A percentile compares a stretch with the other conserved stretches of the same genome.
Conservation (phyloP, 2,888 invertebrate species). For the Sarcophaga variegata region DNA sequence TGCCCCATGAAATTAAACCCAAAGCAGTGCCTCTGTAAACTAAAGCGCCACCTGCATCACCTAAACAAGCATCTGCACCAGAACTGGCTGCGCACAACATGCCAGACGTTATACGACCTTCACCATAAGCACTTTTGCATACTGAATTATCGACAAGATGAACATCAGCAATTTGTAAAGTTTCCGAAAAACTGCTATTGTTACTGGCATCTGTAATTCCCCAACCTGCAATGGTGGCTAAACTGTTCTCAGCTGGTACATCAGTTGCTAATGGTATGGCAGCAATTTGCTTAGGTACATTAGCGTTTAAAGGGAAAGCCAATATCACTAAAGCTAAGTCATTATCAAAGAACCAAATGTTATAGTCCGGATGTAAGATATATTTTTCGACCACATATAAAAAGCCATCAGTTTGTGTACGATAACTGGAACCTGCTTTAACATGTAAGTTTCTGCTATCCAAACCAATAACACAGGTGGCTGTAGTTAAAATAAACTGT, state of each 20-base stretch:
- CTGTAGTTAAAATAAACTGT: constrained; percentile 74
- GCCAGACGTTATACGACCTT: constrained; percentile 71
- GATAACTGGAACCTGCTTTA: constrained; percentile 73
- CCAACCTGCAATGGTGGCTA: constrained; percentile 77
- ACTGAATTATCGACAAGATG: constrained; percentile 72
- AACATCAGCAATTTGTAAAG: constrained; percentile 74
- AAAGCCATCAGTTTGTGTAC: constrained; percentile 73
- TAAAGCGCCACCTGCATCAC: constrained; percentile 79
- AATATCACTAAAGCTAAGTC: constrained; percentile 84
- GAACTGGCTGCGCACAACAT: constrained; percentile 77
- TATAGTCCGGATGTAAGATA: constrained; percentile 83
- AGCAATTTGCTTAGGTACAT: constrained; percentile 79
- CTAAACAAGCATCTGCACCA: constrained; percentile 78
- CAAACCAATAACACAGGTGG: constrained; percentile 74
- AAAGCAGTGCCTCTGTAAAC: constrained; percentile 72
- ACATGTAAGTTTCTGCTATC: constrained; percentile 71
- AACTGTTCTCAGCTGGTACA: constrained; percentile 70
- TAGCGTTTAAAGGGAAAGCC: constrained; percentile 81
- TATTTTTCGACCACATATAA: constrained; percentile 83
- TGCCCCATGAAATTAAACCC: constrained; percentile 79
- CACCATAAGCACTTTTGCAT: constrained; percentile 73
- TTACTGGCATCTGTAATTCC: constrained; percentile 71
- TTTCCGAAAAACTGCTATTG: constrained; percentile 71
- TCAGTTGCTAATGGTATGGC: constrained; percentile 85
- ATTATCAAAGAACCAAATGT: constrained; percentile 82